Evolutionary conservation across 2,888 invertebrate genomes (phyloP), one percentile per base, ranked within the genome.

Genomic region (Agrotis puta): DNA sequence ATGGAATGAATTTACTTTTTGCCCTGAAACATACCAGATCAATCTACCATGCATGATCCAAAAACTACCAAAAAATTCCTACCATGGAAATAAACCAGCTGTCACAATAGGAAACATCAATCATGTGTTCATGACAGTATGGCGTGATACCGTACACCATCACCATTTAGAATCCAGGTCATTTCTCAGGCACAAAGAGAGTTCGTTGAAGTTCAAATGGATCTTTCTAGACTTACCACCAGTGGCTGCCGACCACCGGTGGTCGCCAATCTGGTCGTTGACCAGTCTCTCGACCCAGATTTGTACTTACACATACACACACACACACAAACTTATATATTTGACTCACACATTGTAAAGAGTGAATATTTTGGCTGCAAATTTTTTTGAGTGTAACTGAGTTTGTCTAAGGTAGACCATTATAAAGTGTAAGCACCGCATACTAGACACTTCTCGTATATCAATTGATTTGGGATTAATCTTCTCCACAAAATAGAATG

Each of bases 241-340:
- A 56, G 24, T 16, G 43, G 24, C 72, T 48, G 45, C 13, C 18
- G 18, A 54, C 56, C 70, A 79, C 43, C 43, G 51, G 27, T 75
- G 79, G 69, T 59, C 47, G 62, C 70, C 53, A 65, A 70, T 76
- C 77, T 80, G 81, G 77, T 80, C 79, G 69, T 80, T 80, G 79
- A 80, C 79, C 79, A 79, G 71, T 61, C 71, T 48, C 47, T 50
- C 64, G 81, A 80, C 79, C 79, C 66, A 80, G 66, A 76, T 79
- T 39, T 53, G 22, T 11, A 33, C 33, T 56, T 33, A 59, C 53
- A 39, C 58, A 74, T 65, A 74, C 64, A 39, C 39, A 39, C 11
- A 39, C 39, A 39, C 39, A 27, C 27, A 27, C 27, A 27, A 27
- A 27, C 5, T 2, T 39, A 39, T 2, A 39, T 39, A 2, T 20